Evolutionary conservation across 2,113 vertebrate species (phyloP), one percentile per base, ranked within the genome.

Genomic region (Callorhinus ursinus): DNA sequence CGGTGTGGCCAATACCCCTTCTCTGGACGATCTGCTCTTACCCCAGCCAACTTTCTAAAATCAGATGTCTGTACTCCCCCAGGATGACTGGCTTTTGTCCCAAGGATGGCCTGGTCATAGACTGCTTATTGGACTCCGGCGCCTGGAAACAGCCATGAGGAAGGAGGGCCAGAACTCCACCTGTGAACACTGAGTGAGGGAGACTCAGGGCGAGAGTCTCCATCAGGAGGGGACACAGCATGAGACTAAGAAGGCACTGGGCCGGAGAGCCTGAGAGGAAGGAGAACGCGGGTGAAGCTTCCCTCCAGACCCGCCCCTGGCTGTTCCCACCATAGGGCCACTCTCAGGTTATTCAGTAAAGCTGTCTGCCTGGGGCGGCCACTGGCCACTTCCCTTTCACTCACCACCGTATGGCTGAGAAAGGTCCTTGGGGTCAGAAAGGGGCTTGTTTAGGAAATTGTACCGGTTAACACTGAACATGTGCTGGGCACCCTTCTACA

Each of bases 91-190:
- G 49, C 6, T 72, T 93, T 83, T 0, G 0, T 55, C 22, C 69
- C 33, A 88, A 96, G 90, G 93, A 97, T 96, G 42, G 6, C 28
- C 13, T 49, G 72, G 72, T 55, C 36, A 11, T 4, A 24, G 53
- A 21, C 87, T 84, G 55, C 18, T 61, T 80, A 96, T 98, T 97
- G 97, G 97, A 98, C 96, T 96, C 97, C 79, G 97, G 97, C 33
- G 61, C n/a, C 19, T 33, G 97, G 98, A 95, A 98, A 97, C 53
- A 94, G 91, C 96, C 83, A 95, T 96, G 97, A 72, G 90, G 96
- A 33, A 19, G 59, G 88, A 97, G 63, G 74, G 81, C 88, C 93
- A 96, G 93, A 95, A 98, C 96, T 83, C 96, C 97, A 92, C 88
- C 96, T 71, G 51, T 18, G 9, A 33, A 12, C 14, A 8, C 39